Conservation (phyloP, 2,797 vertebrate species). For the Ctenosaura bakeri region DNA sequence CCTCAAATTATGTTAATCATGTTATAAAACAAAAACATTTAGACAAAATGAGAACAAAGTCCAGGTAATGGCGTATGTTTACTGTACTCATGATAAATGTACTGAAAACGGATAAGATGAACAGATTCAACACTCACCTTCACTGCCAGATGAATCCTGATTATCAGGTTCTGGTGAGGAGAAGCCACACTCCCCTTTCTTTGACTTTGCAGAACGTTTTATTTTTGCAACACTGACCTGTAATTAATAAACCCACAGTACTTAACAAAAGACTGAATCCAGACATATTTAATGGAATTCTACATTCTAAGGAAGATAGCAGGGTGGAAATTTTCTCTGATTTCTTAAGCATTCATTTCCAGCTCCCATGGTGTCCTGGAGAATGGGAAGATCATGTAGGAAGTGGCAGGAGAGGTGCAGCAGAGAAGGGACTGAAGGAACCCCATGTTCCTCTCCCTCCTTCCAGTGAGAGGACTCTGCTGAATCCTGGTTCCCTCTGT, state of each 20-base stretch:
- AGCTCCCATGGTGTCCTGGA: background rate
- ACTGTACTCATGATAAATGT: background rate
- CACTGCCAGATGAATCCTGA: constrained; percentile 96
- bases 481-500: background rate
- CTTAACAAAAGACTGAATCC: constrained; percentile 23
- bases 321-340: background rate
- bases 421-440: background rate
- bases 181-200: constrained; percentile 92
- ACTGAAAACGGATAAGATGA: background rate
- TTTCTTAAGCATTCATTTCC: background rate
- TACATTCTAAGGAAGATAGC: background rate
- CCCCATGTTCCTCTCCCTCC: background rate
- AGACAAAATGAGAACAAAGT: background rate
- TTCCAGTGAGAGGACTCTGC: background rate
- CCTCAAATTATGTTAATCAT: background rate
- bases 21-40: background rate
- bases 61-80: background rate
- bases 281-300: background rate
- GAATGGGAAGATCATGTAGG: background rate
- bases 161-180: constrained; percentile 95
- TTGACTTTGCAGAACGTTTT: constrained; percentile 87
- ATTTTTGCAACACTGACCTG: constrained; percentile 95
- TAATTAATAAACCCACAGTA: constrained; percentile 26
- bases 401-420: too few species aligned
- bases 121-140: constrained; percentile 81